Evolutionary conservation across 1,140 invertebrate species (phyloP), one percentile per base, ranked within the genome.

Genomic region (Lordiphosa stackelbergi): DNA sequence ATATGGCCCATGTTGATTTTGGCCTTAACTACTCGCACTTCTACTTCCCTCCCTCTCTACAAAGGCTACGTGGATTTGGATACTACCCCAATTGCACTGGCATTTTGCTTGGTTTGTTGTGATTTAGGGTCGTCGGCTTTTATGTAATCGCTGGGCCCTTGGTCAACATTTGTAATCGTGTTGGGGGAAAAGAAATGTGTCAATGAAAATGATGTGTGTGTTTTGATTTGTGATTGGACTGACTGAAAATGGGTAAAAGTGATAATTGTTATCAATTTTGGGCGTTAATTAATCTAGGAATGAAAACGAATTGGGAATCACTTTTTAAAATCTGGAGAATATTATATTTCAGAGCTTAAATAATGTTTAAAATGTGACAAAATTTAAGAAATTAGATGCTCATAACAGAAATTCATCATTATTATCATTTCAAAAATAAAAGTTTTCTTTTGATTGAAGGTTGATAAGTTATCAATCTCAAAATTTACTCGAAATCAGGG

Each of bases 41-140:
- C 63, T 59, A 54, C 60, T 54, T 63, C 63, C 59, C 41, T 56
- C 58, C 68, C 59, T 46, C 62, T 54, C 49, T 35, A 41, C 62
- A 75, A 71, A 71, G 73, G 63, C 73, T 72, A 77, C 68, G 73
- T 69, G 53, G 57, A 54, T 34, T 10, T 28, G 8, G 13, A 36
- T 36, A 24, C 34, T 46, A 36, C 11, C 28, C 24, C 40, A 31
- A 22, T 37, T 56, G 22, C 37, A 19, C 12, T 31, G 31, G 40
- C 40, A 12, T 42, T 49, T 24, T 45, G 61, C 9, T 41, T 41
- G 60, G 71, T 70, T 60, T 56, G 54, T 55, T 81, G 49, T 43
- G 53, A 72, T 66, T 81, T 81, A 75, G 77, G 75, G 77, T 81
- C 75, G 75, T 75, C 75, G 78, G 75, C 68, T 66, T 69, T 83